Evolutionary conservation across 2,888 invertebrate species (phyloP), one percentile per base, ranked within the genome.

Genomic region (Molorchus minor): DNA sequence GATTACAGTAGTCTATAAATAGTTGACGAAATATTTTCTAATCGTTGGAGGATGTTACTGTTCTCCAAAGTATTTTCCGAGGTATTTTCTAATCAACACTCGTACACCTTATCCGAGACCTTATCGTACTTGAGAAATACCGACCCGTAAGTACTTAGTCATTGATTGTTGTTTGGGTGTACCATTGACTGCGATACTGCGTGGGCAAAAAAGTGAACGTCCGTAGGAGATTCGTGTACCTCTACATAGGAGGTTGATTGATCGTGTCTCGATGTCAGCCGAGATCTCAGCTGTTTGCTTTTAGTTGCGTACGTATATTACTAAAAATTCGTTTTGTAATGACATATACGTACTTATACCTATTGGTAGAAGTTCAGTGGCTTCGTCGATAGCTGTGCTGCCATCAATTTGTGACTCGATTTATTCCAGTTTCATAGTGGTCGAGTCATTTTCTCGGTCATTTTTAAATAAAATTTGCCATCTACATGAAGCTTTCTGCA

Each of bases 111-210:
- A 52, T 29, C 15, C 52, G n/a, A n/a, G n/a, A 40, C 41, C 52
- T 40, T 52, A 52, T 52, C 52, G 38, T n/a, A 19, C 29, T 52
- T 52, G 30, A 36, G 52, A 52, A 52, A 52, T 52, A 41, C 41
- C 52, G 40, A 30, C 29, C 49, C 36, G 38, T 52, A 52, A 52
- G n/a, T n/a, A n/a, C n/a, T 52, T 52, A 52, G 52, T 52, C 52
- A 52, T 41, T 52, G 52, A 52, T 49, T 49, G 17, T 49, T 49
- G 17, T 52, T 52, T 52, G 13, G 52, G 52, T 30, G 16, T 52
- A 52, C 41, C 41, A 52, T 52, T 52, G 41, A 52, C 52, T 52
- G 16, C 16, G 29, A 41, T 41, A 33, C 33, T 52, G 52, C 52
- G 52, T 52, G 40, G 52, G 52, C 41, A 29, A 49, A 29, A 41